Evolutionary conservation across 2,888 invertebrate genomes (phyloP).

Genomic region (Notodonta ziczac): DNA sequence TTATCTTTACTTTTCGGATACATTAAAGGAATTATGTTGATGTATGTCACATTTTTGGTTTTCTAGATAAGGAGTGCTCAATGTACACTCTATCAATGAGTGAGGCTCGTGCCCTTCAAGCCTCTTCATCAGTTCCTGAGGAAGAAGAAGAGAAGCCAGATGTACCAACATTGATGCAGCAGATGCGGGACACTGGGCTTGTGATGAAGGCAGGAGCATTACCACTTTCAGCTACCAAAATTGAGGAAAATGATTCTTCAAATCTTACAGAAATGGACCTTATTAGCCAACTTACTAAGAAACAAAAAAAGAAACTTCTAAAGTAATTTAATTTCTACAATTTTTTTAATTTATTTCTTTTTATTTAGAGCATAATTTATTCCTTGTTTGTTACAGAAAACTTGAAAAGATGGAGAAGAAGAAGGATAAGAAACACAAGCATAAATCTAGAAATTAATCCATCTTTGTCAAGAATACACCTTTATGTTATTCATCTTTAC

Average conservation of each 20-base stretch:
- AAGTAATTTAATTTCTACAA: slow-evolving; percentile 77
- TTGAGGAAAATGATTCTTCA: slow-evolving; percentile 85
- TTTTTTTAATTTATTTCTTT: slow-evolving; percentile 9
- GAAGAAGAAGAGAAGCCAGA: slow-evolving; percentile 85
- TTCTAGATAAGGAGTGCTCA: slow-evolving; percentile 96
- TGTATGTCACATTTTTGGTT: slow-evolving; percentile 7
- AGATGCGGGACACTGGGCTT: slow-evolving; percentile 96
- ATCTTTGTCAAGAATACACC: neutral
- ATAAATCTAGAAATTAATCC: slow-evolving; percentile 56
- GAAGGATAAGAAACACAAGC: slow-evolving; percentile 73
- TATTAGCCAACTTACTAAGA: slow-evolving; percentile 92
- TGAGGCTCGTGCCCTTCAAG: slow-evolving; percentile 90
- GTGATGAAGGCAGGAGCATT: slow-evolving; percentile 92
- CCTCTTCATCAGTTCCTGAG: slow-evolving; percentile 89
- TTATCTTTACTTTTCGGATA: neutral
- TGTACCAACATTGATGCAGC: slow-evolving; percentile 90
- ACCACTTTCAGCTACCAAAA: slow-evolving; percentile 83
- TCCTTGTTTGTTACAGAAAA: slow-evolving; percentile 77
- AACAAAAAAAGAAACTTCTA: slow-evolving; percentile 96
- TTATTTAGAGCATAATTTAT: neutral
- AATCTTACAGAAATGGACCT: slow-evolving; percentile 90
- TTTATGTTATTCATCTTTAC: neutral
- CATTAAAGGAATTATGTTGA: neutral
- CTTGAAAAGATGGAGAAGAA: slow-evolving; percentile 88
- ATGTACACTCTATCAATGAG: slow-evolving; percentile 94